Conservation (phyloP, 1,140 invertebrate species). For the honey bee (Apis mellifera) region Amel_HAv3.1 CM009934.2:9285501-9286000, state of each 20-base stretch:
- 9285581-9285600: no score
- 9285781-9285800: no score
- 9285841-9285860: neutral
- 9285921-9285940: conserved; percentile 23
- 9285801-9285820: neutral
- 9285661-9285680: neutral
- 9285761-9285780: no score
- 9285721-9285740: neutral
- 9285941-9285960: conserved; percentile 27
- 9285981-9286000: conserved; percentile 58
- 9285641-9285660: neutral
- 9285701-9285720: neutral
- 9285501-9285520: no score
- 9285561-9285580: no score
- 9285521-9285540: no score
- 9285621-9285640: neutral
- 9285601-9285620: neutral
- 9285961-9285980: conserved; percentile 27
- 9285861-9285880: neutral
- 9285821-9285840: neutral
- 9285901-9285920: neutral
- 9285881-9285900: neutral
- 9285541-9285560: no score
- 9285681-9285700: neutral
- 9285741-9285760: neutral